These are phyloP conservation scores for Drosophila mimica DNA, from an alignment of 2,888 invertebrate species.

Conservation along the genomic window DNA sequence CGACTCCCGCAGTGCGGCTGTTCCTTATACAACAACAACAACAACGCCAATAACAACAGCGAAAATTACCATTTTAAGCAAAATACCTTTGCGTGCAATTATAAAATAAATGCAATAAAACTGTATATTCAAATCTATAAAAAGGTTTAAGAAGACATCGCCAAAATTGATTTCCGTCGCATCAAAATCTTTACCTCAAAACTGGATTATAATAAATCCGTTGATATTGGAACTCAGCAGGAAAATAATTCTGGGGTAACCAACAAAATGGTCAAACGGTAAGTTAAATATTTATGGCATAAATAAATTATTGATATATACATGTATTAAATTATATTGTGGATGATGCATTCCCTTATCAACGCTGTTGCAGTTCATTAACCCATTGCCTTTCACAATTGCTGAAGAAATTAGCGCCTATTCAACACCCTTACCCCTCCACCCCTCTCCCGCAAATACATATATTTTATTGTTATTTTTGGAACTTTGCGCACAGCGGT, in stretches of 20 bases:
- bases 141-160: constrained; percentile 62
- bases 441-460: constrained; percentile 46
- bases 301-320: neutral
- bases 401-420: constrained; percentile 55
- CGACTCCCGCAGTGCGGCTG: constrained; percentile 51
- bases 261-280: constrained; percentile 86
- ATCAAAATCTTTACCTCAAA: constrained; percentile 84
- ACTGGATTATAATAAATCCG: constrained; percentile 85
- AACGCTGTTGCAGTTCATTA: constrained; percentile 56
- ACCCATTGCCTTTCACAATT: constrained; percentile 54
- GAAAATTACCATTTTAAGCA: neutral
- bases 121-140: constrained; percentile 40
- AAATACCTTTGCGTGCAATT: constrained; percentile 8
- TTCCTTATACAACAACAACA: constrained; percentile 12
- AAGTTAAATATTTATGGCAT: constrained; percentile 56
- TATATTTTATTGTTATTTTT: constrained; percentile 35
- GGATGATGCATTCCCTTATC: constrained; percentile 34
- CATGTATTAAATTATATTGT: constrained; percentile 5
- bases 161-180: constrained; percentile 84
- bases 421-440: constrained; percentile 16
- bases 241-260: constrained; percentile 85
- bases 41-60: neutral
- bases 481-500: constrained; percentile 2
- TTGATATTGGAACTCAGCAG: constrained; percentile 85
- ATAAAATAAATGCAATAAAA: constrained; percentile 8